phyloP scores from a whole-genome alignment of 1,140 invertebrate genomes.

The Anoplophora glabripennis region DNA sequence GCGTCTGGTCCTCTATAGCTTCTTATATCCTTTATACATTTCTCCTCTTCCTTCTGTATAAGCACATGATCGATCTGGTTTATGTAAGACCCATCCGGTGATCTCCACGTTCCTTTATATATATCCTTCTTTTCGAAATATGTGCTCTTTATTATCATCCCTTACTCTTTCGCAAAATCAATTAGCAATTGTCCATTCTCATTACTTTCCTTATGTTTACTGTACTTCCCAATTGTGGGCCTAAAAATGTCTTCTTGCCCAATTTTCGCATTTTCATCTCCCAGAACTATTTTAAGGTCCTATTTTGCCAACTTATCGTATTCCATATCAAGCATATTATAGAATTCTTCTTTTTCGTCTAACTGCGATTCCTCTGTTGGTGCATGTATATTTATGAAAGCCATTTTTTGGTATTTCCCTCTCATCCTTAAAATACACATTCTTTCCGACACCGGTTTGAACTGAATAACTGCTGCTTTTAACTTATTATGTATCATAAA shows the following conservation, averaged over 20 bases:
- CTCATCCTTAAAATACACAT: background rate
- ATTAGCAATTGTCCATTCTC: constrained; percentile 28
- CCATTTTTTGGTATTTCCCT: background rate
- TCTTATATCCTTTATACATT: background rate
- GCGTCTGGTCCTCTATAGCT: background rate
- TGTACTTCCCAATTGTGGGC: constrained; percentile 39
- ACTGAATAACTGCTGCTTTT: background rate
- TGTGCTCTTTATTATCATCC: constrained; percentile 25
- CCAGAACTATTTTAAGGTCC: constrained; percentile 7
- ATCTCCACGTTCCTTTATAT: constrained; percentile 31
- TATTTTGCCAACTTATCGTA: constrained; percentile 2
- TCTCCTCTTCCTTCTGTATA: background rate
- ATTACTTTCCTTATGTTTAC: constrained; percentile 37
- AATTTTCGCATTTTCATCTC: constrained; percentile 11
- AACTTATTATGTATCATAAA: no score
- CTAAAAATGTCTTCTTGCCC: constrained; percentile 15
- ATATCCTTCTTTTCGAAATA: constrained; percentile 30
- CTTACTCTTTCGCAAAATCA: constrained; percentile 23
- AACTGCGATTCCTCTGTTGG: background rate
- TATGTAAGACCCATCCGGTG: constrained; percentile 19
- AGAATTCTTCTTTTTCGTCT: background rate
- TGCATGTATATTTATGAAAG: background rate
- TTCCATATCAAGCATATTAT: background rate
- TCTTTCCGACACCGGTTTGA: background rate
- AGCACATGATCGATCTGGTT: constrained; percentile 7